These are phyloP conservation scores for Tupiocoris notatus DNA, from an alignment of 2,888 invertebrate genomes.

Conservation along the genomic window DNA sequence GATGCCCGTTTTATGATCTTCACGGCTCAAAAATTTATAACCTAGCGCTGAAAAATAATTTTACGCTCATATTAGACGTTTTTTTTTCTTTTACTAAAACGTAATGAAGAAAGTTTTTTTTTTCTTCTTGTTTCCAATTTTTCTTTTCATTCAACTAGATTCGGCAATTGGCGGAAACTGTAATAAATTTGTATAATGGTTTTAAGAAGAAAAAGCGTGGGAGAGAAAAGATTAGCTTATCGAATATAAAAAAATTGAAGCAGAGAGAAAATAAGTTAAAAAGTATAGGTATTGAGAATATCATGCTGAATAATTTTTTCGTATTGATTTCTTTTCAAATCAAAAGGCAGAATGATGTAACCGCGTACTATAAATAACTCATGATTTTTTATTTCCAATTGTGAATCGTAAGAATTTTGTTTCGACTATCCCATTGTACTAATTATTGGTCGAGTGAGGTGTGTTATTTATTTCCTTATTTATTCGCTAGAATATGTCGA, in stretches of 20 bases:
- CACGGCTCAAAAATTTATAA: conserved; percentile 38
- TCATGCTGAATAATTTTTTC: conserved; percentile 27
- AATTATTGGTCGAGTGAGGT: conserved; percentile 34
- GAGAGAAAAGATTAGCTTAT: conserved; percentile 15
- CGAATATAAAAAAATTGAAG: conserved; percentile 36
- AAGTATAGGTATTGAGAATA: conserved; percentile 39
- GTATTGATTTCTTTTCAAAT: conserved; percentile 6
- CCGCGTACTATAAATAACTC: conserved; percentile 12
- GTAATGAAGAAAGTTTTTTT: conserved; percentile 28
- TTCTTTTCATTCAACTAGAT: conserved; percentile 20
- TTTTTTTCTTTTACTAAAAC: conserved; percentile 39
- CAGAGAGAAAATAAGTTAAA: conserved; percentile 37
- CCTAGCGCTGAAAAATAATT: conserved; percentile 39
- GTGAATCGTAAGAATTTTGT: conserved; percentile 30
- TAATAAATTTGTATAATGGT: conserved; percentile 41
- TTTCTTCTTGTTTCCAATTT: too few species aligned
- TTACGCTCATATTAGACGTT: conserved; percentile 40
- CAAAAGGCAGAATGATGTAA: conserved; percentile 26
- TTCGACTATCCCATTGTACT: conserved; percentile 23
- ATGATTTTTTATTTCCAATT: conserved; percentile 33
- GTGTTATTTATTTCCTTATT: conserved; percentile 3
- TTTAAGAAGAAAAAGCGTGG: conserved; percentile 20
- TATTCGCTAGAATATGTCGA: background rate
- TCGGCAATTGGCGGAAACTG: conserved; percentile 36
- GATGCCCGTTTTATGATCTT: conserved; percentile 43